Evolutionary conservation across 92 coral and sea anemone species (phyloP), one percentile per base, ranked within the genome.

Genomic region (Metridium senile): DNA sequence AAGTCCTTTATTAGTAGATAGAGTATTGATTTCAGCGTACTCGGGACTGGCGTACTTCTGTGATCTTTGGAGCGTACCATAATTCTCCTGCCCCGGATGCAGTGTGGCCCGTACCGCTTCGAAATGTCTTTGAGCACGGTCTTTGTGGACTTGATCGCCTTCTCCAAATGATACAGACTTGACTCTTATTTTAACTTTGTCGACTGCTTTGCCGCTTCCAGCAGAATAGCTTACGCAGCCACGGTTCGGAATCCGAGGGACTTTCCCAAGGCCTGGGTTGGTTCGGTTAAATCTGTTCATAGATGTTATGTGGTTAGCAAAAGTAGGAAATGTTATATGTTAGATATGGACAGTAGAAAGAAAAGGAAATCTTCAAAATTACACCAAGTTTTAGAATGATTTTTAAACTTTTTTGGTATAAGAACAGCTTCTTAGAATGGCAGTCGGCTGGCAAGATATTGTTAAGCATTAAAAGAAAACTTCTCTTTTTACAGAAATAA

Each of bases 231-330:
- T 63, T 35, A 70, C 83, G 73, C 72, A 93, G 84, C 72, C 83
- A 82, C 58, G 97, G 77, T 71, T 85, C 71, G 82, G 88, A 23
- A 79, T 79, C 26, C 84, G 75, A 33, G 75, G 76, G 27, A 79
- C 84, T 79, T 70, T 79, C 11, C 84, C 84, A 29, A 90, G 97
- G 66, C 76, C 84, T 2, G 97, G 97, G 80, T 89, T 85, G 87
- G 84, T 80, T 74, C 93, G 97, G 93, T 91, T 91, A 89, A 91
- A 91, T 91, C 97, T 91, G 97, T 91, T 91, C 81, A 86, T 59
- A 80, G 72, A 79, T 62, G 78, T 73, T 73, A 73, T 31, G 54
- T 34, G 68, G 67, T 71, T 71, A 71, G 63, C 58, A 58, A 21
- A 28, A 58, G 28, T n/a, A 21, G 66, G 32, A 4, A 63, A 63